phyloP scores from a whole-genome alignment of 2,888 invertebrate species.

The Phortica okadai region DNA sequence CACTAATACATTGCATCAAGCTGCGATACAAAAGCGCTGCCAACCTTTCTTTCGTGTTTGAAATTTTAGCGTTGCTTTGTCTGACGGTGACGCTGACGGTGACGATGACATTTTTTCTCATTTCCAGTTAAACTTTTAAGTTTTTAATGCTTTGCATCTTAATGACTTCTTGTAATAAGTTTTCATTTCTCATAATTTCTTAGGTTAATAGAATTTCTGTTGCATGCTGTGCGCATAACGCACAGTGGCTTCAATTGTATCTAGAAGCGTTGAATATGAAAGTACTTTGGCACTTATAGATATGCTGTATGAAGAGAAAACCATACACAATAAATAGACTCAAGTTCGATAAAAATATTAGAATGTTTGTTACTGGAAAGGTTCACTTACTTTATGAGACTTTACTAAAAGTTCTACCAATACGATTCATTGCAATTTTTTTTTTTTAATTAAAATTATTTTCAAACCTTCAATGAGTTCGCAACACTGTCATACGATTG shows the following conservation, averaged over 20 bases:
- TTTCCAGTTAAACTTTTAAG: conserved; percentile 65
- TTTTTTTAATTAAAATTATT: neutral
- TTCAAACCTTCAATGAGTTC: neutral
- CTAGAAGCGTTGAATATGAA: neutral
- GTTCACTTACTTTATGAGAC: neutral
- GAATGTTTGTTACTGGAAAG: no score
- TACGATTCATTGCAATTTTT: neutral
- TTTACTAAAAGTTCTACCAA: neutral
- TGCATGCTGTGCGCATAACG: conserved; percentile 40
- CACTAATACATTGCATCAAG: conserved; percentile 15
- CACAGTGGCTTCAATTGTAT: conserved; percentile 52
- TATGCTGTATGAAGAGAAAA: no score
- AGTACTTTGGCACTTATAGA: no score
- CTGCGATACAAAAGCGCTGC: conserved; percentile 43
- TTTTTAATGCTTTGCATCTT: conserved; percentile 73
- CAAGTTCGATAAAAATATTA: no score
- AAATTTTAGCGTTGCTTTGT: neutral
- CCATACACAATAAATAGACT: no score
- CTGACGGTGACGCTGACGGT: conserved; percentile 2
- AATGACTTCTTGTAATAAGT: conserved; percentile 75
- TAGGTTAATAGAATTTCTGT: conserved; percentile 69
- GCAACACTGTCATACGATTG: conserved; percentile 27
- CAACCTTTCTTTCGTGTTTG: neutral
- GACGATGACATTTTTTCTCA: conserved; percentile 47
- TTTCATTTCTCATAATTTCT: conserved; percentile 73